Base-by-base conservation (phyloP, 2,113 vertebrate species). In the Pluvianellus socialis region DNA sequence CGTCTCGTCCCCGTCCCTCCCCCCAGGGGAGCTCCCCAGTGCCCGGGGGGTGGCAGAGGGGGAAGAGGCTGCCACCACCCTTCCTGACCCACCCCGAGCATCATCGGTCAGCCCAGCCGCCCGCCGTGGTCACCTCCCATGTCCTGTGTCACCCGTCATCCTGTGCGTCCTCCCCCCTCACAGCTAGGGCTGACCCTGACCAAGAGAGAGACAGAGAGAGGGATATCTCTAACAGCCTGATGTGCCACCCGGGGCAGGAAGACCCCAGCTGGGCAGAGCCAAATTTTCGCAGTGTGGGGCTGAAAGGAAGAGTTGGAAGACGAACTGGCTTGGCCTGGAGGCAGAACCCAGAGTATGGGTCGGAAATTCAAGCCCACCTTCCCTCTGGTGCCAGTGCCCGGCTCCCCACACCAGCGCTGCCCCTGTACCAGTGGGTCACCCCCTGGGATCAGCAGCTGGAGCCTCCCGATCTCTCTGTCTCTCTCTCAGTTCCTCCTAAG, bases 401-500 rank as follows among this genome's bases (percentile, higher is more conserved):
- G 44, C 15, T 44, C 44, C 44, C 44, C 13, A 15, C 14, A 14
- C 44, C 35, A 14, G 73, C 76, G 7, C 47, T 38, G 76, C 45
- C 52, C 47, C 68, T 20, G 45, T 21, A 13, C 17, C 14, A 1
- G 24, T 27, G 66, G 76, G 71, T 40, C n/a, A 52, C 35, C 28
- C 30, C 5, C 33, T 5, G 9, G 73, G 73, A 76, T 84, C 72
- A 7, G 84, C 68, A 65, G 35, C 73, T 65, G 45, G 50, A 91
- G 40, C 76, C 30, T 38, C 87, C 67, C 13, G 8, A 38, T 96
- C 94, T 95, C 93, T 97, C 91, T 94, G 77, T 92, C 92, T 94
- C 94, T 96, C 94, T 96, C 79, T 6, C 47, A 35, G 77, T 91
- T 92, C 85, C 89, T 95, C 82, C 3, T 10, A 50, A 92, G 65